phyloP scores from a whole-genome alignment of 2,888 invertebrate species.

The Adelphocoris suturalis region DNA sequence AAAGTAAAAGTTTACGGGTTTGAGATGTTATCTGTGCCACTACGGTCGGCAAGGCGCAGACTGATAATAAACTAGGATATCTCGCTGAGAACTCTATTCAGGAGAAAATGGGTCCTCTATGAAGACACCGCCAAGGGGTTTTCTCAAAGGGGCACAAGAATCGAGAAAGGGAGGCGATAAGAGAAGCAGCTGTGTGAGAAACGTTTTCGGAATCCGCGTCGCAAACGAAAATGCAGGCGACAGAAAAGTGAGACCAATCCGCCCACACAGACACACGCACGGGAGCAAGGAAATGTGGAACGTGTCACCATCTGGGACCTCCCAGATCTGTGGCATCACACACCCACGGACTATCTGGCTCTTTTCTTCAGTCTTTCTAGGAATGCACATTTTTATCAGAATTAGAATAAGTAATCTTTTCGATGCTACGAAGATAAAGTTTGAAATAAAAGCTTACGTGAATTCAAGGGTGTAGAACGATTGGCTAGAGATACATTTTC shows the following conservation, averaged over 20 bases:
- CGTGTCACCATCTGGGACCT: constrained; percentile 44
- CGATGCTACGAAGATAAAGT: no score
- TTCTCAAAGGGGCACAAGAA: background rate
- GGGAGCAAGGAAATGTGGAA: constrained; percentile 12
- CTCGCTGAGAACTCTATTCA: background rate
- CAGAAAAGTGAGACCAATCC: constrained; percentile 57
- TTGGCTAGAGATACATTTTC: no score
- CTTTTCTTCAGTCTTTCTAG: background rate
- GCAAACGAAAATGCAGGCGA: background rate
- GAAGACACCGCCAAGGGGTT: background rate
- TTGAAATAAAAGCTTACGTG: no score
- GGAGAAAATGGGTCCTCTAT: background rate
- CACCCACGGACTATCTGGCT: background rate
- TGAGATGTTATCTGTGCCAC: background rate
- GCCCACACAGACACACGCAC: background rate
- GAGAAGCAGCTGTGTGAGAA: constrained; percentile 37
- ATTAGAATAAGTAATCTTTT: no score
- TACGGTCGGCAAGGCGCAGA: background rate
- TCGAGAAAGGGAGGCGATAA: constrained; percentile 28
- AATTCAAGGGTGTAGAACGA: no score
- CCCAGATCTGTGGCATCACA: constrained; percentile 10
- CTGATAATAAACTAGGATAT: background rate
- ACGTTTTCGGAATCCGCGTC: constrained; percentile 33
- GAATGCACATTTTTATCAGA: no score
- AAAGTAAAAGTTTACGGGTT: background rate